phyloP scores from a whole-genome alignment of 2,888 invertebrate genomes.

The Glaucopsyche alexis region DNA sequence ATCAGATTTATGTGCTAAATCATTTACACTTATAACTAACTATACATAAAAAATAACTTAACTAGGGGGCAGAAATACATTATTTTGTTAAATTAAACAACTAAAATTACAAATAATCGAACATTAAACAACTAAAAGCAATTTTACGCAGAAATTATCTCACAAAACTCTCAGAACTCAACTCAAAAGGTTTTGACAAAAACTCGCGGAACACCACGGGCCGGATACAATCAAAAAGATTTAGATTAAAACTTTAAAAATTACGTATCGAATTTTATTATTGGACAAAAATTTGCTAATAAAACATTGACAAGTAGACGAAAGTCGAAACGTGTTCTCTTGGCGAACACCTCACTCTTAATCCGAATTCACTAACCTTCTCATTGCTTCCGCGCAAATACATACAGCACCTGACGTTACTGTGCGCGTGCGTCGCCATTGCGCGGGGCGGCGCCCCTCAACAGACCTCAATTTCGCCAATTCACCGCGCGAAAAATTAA shows the following conservation, averaged over 20 bases:
- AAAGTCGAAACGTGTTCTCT: slow-evolving; percentile 52
- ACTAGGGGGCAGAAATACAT: slow-evolving; percentile 77
- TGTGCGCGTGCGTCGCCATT: slow-evolving; percentile 56
- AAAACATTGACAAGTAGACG: slow-evolving; percentile 60
- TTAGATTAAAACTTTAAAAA: slow-evolving; percentile 53
- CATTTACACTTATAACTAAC: slow-evolving; percentile 80
- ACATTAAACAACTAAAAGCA: slow-evolving; percentile 74
- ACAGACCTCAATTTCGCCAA: slow-evolving; percentile 43
- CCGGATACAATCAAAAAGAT: slow-evolving; percentile 38
- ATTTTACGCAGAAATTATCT: slow-evolving; percentile 65
- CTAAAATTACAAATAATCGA: slow-evolving; percentile 71
- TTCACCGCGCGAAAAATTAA: slow-evolving; percentile 55
- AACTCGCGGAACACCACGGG: slow-evolving; percentile 24
- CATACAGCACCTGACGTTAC: slow-evolving; percentile 49
- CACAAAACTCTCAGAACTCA: slow-evolving; percentile 73
- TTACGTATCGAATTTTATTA: slow-evolving; percentile 59
- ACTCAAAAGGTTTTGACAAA: slow-evolving; percentile 50
- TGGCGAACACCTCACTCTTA: slow-evolving; percentile 54
- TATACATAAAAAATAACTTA: slow-evolving; percentile 80
- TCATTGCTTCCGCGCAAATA: slow-evolving; percentile 65
- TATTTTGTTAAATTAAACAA: slow-evolving; percentile 75
- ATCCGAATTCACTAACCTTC: slow-evolving; percentile 77
- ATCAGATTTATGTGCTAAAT: slow-evolving; percentile 79
- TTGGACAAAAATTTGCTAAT: slow-evolving; percentile 62
- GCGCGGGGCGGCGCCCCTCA: slow-evolving; percentile 22